These are phyloP conservation scores for Luperina testacea DNA, from an alignment of 2,888 invertebrate genomes.

Conservation along the genomic window DNA sequence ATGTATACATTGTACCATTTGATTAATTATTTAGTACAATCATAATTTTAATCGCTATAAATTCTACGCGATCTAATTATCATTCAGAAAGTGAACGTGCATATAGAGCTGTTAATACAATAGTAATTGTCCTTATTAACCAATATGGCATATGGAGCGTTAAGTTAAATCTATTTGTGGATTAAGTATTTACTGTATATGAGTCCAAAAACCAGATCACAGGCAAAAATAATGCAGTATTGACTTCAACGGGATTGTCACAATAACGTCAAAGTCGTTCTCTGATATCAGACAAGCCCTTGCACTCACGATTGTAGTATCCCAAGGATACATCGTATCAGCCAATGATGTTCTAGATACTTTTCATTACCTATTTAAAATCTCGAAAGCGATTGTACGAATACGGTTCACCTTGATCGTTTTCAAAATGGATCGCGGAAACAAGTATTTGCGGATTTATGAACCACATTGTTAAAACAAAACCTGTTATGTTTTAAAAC, in stretches of 20 bases:
- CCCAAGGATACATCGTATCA: conserved; percentile 17
- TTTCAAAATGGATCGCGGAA: conserved; percentile 30
- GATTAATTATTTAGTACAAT: conserved; percentile 3
- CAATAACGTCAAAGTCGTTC: conserved; percentile 2
- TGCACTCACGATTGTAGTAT: conserved; percentile 10
- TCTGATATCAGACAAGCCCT: conserved; percentile 9
- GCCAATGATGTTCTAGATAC: neutral
- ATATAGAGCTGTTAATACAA: neutral
- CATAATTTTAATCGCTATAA: neutral
- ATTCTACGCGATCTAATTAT: conserved; percentile 2
- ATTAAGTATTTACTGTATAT: conserved; percentile 1
- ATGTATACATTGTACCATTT: neutral
- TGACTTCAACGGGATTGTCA: conserved; percentile 10
- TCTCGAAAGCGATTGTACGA: neutral
- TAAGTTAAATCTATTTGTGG: neutral
- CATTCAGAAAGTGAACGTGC: neutral
- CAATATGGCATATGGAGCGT: neutral
- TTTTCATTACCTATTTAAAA: conserved; percentile 11
- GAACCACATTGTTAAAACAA: conserved; percentile 6
- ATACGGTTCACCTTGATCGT: conserved; percentile 13
- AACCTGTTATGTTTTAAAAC: conserved; percentile 27
- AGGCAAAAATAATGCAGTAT: neutral
- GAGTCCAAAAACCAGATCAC: conserved; percentile 18
- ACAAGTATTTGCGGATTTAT: neutral
- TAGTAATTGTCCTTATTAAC: conserved; percentile 1